Evolutionary conservation across 2,797 vertebrate species (phyloP), one percentile per base, ranked within the genome.

Genomic region (Protosalanx chinensis): DNA sequence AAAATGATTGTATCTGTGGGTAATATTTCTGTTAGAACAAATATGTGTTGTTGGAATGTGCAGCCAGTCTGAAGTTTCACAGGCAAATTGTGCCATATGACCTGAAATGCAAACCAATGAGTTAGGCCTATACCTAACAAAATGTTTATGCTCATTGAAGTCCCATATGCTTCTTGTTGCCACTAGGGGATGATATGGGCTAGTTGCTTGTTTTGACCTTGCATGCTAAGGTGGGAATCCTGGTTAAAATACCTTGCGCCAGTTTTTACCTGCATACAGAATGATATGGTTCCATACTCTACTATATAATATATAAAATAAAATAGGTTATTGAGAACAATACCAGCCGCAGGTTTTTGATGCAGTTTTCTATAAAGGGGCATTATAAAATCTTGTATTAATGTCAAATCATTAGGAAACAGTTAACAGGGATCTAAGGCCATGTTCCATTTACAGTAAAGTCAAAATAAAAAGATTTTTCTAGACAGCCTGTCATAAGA

Each of bases 151-250:
- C 51, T 4, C 13, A 68, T 18, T n/a, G 18, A 67, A 53, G 20
- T 29, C 5, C 1, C 18, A 35, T 79, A 5, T 84, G 3, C 73
- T 5, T 6, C 23, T 2, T 72, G 0, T 75, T 10, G 18, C 84
- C 91, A 81, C 87, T 82, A 87, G 90, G 87, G 89, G 72, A 84
- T 20, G 78, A 27, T 82, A 83, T 82, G 81, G 79, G 77, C 81
- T 81, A 87, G 82, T 80, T 66, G 33, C 83, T 83, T 53, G 72
- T 85, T 77, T 83, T 90, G 89, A 91, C 88, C 89, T 90, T 91
- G 87, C 82, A 72, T 67, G 80, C 77, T 84, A 72, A 87, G 79
- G 79, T 79, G 75, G 81, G 69, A 58, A 83, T 74, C 80, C 71
- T 61, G 71, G 76, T 70, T 70, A 37, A 70, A 79, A 72, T 78